Conservation (phyloP, 1,140 invertebrate species). For the Bombus pyrosoma region DNA sequence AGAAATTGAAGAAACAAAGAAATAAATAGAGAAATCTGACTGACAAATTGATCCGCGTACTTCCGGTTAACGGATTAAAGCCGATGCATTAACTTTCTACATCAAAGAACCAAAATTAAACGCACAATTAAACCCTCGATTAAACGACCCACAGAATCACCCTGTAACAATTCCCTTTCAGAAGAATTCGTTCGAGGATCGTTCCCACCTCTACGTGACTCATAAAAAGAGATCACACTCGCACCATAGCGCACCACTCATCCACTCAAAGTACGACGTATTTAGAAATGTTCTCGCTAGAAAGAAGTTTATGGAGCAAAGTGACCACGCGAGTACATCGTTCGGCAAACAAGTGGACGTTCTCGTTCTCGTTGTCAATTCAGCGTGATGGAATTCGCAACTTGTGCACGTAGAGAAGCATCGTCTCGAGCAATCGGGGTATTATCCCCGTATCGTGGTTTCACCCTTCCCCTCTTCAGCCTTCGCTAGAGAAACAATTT, state of each 20-base stretch:
- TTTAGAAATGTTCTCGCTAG: too few relatives aligned
- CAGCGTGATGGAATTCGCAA: not conserved
- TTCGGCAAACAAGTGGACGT: not conserved
- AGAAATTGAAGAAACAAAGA: too few relatives aligned
- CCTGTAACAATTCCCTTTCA: not conserved
- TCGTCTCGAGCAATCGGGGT: conserved; percentile 26
- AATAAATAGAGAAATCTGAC: too few relatives aligned
- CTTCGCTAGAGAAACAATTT: conserved; percentile 33
- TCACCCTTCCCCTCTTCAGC: too few relatives aligned
- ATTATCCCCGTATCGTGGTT: conserved; percentile 41
- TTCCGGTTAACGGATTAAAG: too few relatives aligned
- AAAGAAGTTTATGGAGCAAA: not conserved
- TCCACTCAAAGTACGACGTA: not conserved
- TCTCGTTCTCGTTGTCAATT: not conserved
- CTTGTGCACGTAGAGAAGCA: conserved; percentile 29
- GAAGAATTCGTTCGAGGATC: not conserved
- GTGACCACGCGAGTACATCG: not conserved
- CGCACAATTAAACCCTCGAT: not conserved
- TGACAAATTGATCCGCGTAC: too few relatives aligned
- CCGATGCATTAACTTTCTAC: too few relatives aligned
- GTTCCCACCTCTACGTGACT: not conserved
- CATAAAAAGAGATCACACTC: not conserved
- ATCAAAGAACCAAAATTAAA: not conserved
- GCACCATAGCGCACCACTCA: not conserved
- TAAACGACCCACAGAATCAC: not conserved